phyloP scores from a whole-genome alignment of 2,113 vertebrate species.

The Megaceryle maxima region DNA sequence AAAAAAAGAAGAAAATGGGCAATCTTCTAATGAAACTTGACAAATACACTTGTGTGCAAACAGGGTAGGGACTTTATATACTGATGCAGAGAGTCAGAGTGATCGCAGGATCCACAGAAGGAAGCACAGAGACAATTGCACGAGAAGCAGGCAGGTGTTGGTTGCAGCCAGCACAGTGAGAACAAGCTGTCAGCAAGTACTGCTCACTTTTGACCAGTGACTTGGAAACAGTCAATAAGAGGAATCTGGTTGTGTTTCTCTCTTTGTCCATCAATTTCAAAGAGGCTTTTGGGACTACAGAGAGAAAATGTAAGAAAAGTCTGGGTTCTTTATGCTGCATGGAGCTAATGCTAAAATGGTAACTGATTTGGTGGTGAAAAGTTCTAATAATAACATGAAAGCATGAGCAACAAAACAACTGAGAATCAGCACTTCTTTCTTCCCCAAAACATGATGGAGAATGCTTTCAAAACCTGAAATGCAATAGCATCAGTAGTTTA shows the following conservation, averaged over 20 bases:
- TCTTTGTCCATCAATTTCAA: not conserved
- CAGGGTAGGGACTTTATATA: not conserved
- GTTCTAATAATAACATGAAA: not conserved
- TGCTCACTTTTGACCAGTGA: not conserved
- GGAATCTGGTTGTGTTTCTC: not conserved
- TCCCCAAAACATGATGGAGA: not conserved
- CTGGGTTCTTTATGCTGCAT: not conserved
- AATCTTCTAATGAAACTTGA: not conserved
- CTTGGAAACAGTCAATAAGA: not conserved
- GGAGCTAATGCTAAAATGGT: not conserved
- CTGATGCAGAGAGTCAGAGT: not conserved
- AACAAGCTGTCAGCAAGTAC: not conserved
- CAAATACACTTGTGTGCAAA: not conserved
- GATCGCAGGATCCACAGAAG: not conserved
- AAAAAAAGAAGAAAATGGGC: not conserved
- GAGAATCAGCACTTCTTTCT: not conserved
- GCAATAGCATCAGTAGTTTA: not conserved
- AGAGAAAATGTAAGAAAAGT: not conserved
- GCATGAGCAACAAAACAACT: not conserved
- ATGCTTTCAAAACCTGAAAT: conserved; percentile 1
- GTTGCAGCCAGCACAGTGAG: not conserved
- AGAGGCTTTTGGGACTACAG: not conserved
- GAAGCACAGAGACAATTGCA: accelerated
- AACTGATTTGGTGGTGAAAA: not conserved
- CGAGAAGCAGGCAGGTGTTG: not conserved